Conservation (phyloP, 2,113 vertebrate species). For the Petaurus breviceps region DNA sequence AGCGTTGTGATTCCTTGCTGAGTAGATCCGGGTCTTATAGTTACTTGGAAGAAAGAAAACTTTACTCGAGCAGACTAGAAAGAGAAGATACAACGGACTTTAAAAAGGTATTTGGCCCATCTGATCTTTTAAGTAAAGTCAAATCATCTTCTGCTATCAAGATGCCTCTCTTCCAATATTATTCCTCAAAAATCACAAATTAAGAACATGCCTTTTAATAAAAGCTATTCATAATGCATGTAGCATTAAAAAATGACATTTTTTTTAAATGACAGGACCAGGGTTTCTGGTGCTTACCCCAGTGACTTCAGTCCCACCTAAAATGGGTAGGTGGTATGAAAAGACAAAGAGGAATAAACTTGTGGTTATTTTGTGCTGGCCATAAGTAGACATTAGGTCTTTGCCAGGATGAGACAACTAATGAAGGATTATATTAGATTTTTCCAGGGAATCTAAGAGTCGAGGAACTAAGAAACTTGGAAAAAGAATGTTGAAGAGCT, state of each 20-base stretch:
- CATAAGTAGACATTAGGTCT: not conserved
- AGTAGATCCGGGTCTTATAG: conserved; percentile 85
- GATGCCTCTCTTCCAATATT: conserved; percentile 13
- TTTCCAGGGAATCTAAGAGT: not conserved
- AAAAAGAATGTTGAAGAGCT: not conserved
- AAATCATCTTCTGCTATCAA: conserved; percentile 12
- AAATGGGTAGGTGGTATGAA: not conserved
- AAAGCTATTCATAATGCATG: not conserved
- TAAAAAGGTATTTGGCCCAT: conserved; percentile 91
- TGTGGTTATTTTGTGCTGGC: not conserved
- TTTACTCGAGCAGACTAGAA: conserved; percentile 91
- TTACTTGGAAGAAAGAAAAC: conserved; percentile 91
- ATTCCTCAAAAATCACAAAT: conserved; percentile 23
- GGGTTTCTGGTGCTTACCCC: not conserved
- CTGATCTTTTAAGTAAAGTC: conserved; percentile 45
- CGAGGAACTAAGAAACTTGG: not conserved
- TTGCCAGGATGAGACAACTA: too few species aligned
- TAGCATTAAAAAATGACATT: not conserved
- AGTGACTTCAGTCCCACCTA: not conserved
- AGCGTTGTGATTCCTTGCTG: conserved; percentile 89
- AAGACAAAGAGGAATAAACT: not conserved
- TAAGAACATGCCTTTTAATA: conserved; percentile 4
- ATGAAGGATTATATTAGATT: not conserved
- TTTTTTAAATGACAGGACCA: not conserved
- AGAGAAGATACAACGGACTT: conserved; percentile 95